A percentile compares a stretch with the other conserved stretches of the same genome.
Conservation (phyloP, 2,113 vertebrate genomes). For the Anarrhichthys ocellatus region DNA sequence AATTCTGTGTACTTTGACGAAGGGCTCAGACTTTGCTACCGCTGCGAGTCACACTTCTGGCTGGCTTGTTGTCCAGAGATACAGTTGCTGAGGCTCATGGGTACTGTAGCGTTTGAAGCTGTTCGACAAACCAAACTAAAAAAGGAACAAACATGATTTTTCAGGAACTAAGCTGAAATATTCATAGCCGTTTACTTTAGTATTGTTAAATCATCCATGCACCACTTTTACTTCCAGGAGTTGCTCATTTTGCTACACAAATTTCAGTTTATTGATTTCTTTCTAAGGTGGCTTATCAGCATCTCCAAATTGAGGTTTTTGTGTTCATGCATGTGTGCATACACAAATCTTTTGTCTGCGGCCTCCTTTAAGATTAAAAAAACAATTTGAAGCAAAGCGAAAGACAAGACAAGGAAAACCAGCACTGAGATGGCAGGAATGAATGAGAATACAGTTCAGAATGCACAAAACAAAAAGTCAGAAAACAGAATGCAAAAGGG, state of each 20-base stretch:
- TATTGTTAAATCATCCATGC: slow-evolving; percentile 14
- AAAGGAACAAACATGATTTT: not conserved
- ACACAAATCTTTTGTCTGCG: not conserved
- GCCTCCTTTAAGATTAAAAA: not conserved
- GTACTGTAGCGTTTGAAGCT: slow-evolving; percentile 29
- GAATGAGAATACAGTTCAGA: not conserved
- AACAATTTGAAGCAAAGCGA: not conserved
- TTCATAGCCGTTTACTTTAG: not conserved
- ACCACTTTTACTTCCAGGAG: not conserved
- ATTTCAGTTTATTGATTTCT: not conserved
- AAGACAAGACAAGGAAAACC: not conserved
- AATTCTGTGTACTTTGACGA: not conserved
- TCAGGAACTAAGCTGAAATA: slow-evolving; percentile 7
- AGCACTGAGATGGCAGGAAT: not conserved
- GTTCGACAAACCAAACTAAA: not conserved
- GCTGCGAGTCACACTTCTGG: slow-evolving; percentile 27
- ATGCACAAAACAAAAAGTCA: not conserved
- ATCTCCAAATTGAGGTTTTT: not conserved
- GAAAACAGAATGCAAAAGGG: not conserved
- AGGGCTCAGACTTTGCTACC: not conserved
- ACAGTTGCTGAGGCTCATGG: slow-evolving; percentile 43
- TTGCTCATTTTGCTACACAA: too few species aligned
- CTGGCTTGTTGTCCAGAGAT: slow-evolving; percentile 22
- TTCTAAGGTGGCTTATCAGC: not conserved
- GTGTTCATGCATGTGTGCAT: not conserved